Conservation (phyloP, 2,888 invertebrate species). For the Sepioteuthis lessoniana region DNA sequence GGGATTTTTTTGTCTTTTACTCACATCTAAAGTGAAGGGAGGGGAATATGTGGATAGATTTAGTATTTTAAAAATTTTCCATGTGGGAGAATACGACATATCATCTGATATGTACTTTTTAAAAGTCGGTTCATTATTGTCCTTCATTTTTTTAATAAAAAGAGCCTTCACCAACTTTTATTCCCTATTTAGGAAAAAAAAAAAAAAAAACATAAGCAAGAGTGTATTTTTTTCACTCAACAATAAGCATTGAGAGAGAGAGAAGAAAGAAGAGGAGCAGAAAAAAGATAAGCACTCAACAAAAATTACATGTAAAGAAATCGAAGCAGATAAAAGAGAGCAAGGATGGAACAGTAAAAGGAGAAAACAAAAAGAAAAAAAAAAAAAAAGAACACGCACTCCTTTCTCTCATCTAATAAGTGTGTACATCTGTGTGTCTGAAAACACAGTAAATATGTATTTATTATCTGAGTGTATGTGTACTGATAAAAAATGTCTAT, state of each 20-base stretch:
- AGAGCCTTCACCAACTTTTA: conserved; percentile 17
- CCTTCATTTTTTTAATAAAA: background rate
- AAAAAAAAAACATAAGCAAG: background rate
- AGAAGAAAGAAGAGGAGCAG: too few species aligned
- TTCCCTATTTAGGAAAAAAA: background rate
- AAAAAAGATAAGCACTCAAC: background rate
- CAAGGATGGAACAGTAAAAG: background rate
- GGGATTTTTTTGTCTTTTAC: background rate
- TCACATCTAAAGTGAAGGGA: background rate
- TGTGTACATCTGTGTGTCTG: background rate
- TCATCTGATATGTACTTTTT: background rate
- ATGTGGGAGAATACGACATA: background rate
- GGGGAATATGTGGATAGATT: background rate
- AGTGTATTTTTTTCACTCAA: background rate
- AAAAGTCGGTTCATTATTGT: background rate
- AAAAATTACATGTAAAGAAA: background rate
- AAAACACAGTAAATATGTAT: background rate
- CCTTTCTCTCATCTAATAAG: background rate
- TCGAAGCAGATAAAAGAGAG: background rate
- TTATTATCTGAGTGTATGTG: background rate
- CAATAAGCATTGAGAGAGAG: background rate
- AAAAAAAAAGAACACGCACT: background rate
- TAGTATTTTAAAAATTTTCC: background rate
- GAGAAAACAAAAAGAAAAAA: too few species aligned
- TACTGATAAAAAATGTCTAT: background rate